A percentile compares a stretch with the other conserved stretches of the same genome.
Evolutionary conservation across 2,888 invertebrate species (phyloP).

Genomic region (Diloba caeruleocephala): DNA sequence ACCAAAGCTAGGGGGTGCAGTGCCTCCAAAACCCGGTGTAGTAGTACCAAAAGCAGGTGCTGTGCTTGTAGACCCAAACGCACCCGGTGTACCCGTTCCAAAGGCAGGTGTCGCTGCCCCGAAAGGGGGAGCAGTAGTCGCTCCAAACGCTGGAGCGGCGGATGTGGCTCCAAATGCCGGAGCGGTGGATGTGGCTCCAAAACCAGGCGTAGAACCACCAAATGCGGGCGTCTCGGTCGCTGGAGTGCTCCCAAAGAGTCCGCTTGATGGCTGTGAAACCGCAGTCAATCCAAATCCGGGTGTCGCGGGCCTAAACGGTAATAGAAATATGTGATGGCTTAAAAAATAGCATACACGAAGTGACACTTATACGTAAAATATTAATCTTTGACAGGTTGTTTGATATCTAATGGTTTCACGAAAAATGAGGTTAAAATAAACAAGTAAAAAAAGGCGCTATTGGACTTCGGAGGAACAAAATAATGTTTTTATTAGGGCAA

Average conservation of each 20-base stretch:
- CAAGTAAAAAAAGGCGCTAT: slow-evolving; percentile 6
- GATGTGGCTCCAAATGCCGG: slow-evolving; percentile 56
- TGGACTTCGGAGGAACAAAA: no score
- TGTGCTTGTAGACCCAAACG: slow-evolving; percentile 59
- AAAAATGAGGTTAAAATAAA: slow-evolving; percentile 18
- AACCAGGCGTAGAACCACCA: slow-evolving; percentile 58
- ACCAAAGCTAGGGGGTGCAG: slow-evolving; percentile 66
- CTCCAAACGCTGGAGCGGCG: slow-evolving; percentile 67
- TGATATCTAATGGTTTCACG: background rate
- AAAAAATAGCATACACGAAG: no score
- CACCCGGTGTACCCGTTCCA: slow-evolving; percentile 59
- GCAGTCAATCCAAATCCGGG: slow-evolving; percentile 74
- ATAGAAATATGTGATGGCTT: background rate
- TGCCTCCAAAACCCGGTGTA: slow-evolving; percentile 69
- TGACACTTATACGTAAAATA: no score
- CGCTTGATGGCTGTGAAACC: slow-evolving; percentile 72
- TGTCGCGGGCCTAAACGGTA: slow-evolving; percentile 71
- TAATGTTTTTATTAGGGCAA: background rate
- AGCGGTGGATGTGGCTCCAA: slow-evolving; percentile 58
- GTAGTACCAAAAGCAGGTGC: slow-evolving; percentile 60
- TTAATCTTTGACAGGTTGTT: background rate
- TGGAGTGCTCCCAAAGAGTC: slow-evolving; percentile 72
- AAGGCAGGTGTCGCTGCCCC: slow-evolving; percentile 58
- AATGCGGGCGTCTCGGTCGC: slow-evolving; percentile 65
- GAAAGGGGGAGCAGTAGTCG: slow-evolving; percentile 47